Percentiles rank a stretch among this genome's conserved stretches.
Conservation (phyloP, 2,888 invertebrate genomes). For the Ptychoptera albimana region DNA sequence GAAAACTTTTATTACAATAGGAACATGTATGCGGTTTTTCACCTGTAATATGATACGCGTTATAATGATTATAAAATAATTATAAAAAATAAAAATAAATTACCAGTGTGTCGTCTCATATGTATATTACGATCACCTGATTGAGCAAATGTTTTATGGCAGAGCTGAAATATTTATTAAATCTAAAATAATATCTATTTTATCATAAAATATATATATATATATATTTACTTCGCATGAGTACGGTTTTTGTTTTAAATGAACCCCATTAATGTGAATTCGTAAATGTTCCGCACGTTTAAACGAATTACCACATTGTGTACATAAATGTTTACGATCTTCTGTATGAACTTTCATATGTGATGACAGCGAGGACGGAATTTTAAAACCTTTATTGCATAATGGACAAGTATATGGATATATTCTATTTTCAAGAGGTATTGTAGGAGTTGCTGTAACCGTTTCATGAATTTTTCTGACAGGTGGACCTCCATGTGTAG, state of each 20-base stretch:
- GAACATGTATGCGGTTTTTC: constrained; percentile 9
- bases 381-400: constrained; percentile 10
- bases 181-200: too few relatives aligned
- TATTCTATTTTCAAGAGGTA: neutral
- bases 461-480: neutral
- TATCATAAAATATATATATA: too few relatives aligned
- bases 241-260: constrained; percentile 11
- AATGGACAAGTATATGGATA: constrained; percentile 7
- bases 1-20: constrained; percentile 10
- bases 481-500: constrained; percentile 6
- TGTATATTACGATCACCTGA: constrained; percentile 10
- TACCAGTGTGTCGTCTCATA: constrained; percentile 9
- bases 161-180: neutral
- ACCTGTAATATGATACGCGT: constrained; percentile 4
- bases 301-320: constrained; percentile 9
- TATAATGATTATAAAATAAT: neutral
- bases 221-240: constrained; percentile 7
- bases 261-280: constrained; percentile 11
- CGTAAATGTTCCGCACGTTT: constrained; percentile 11
- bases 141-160: constrained; percentile 10
- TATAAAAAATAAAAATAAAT: neutral
- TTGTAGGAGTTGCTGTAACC: neutral
- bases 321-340: constrained; percentile 10
- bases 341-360: constrained; percentile 11
- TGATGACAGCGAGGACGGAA: constrained; percentile 10